Base-by-base conservation (phyloP, 2,888 invertebrate genomes). In the Agriopis leucophaearia region DNA sequence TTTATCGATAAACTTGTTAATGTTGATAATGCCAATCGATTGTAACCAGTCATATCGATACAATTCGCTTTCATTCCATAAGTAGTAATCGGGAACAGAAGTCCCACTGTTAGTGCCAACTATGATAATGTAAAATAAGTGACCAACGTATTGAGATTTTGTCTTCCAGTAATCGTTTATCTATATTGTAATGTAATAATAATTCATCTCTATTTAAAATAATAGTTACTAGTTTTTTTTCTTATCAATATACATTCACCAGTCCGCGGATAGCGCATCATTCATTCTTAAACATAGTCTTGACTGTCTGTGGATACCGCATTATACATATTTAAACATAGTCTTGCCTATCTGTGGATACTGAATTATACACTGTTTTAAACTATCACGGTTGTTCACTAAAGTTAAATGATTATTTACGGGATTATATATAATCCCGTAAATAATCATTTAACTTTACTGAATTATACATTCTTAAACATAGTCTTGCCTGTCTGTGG, bases 1-100 rank as follows among this genome's bases (percentile, higher is more conserved):
- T 98, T 74, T 98, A 98, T 91, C 91, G 94, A 91, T 94, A 93
- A 81, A 35, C 70, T 72, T 66, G 73, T 42, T 36, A n/a, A 72
- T 76, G 72, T 72, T 68, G 70, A 71, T 73, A 15, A 8, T 8
- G 18, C 16, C 10, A 50, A 64, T 67, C 55, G 59, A 67, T 59
- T 58, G 15, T 60, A 64, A 74, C 73, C 75, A 84, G 84, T 86
- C 84, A 82, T 81, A 64, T 61, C 60, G 64, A 64, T 51, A 35
- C 38, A 40, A 47, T 35, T 77, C 76, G 82, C 86, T 87, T 85
- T 80, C 80, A 81, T 78, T 77, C 77, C 77, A 79, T 85, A 74
- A 59, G 38, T 79, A 74, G 61, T 74, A 77, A 65, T 76, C 64
- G 81, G 79, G 83, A 81, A 74, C 56, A 59, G 64, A 66, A 60